Evolutionary conservation across 2,888 invertebrate species (phyloP).

Genomic region (Euphydryas editha): DNA sequence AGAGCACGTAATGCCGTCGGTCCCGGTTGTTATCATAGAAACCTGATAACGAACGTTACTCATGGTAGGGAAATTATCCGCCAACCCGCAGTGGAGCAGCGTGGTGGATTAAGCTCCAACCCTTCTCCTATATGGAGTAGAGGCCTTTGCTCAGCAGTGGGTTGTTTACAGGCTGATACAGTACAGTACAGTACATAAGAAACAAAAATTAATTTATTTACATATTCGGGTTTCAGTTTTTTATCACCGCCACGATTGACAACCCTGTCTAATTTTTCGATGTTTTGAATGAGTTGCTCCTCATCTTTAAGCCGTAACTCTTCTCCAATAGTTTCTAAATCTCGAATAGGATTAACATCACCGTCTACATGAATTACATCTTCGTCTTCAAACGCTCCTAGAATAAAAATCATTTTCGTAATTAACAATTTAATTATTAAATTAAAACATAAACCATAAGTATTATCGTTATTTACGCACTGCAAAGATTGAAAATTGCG

Average conservation of each 20-base stretch:
- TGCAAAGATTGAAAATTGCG: constrained; percentile 97
- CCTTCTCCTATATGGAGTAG: no score
- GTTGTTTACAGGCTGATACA: no score
- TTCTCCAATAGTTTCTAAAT: constrained; percentile 97
- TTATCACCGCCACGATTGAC: constrained; percentile 95
- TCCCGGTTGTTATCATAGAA: no score
- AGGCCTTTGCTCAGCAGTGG: no score
- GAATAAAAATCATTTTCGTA: constrained; percentile 9
- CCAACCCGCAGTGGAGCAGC: no score
- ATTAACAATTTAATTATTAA: background rate
- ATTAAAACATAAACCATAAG: background rate
- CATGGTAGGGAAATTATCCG: no score
- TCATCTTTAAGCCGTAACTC: constrained; percentile 97
- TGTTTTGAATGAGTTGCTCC: constrained; percentile 90
- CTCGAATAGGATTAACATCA: constrained; percentile 98
- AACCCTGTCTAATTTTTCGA: constrained; percentile 94
- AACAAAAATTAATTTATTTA: constrained; percentile 73
- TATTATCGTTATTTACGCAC: constrained; percentile 86
- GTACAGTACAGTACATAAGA: no score
- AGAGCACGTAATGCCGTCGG: no score
- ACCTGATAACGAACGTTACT: no score
- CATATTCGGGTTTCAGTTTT: constrained; percentile 97
- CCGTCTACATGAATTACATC: constrained; percentile 99
- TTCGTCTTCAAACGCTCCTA: constrained; percentile 98
- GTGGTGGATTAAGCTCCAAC: no score